Evolutionary conservation across 23 tunicate species (phyloP).

Genomic region (Diplosoma virens): DNA sequence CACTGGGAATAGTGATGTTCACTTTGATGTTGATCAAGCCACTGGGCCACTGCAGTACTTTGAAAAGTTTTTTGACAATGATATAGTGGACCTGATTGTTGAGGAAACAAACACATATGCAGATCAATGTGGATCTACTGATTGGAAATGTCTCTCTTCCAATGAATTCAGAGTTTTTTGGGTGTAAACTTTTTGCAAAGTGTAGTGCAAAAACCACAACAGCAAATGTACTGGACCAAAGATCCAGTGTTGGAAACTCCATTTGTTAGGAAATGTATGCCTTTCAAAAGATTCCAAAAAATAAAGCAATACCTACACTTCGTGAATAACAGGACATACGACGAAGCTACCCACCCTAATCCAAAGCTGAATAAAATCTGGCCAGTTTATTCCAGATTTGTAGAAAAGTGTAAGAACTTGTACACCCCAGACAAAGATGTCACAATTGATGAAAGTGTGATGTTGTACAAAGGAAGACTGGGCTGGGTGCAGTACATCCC

Average conservation of each 20-base stretch:
- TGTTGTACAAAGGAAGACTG: constrained; percentile 20
- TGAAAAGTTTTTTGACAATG: constrained; percentile 8
- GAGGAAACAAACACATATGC: constrained; percentile 5
- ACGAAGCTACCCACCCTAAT: constrained; percentile 18
- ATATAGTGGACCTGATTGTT: constrained; percentile 13
- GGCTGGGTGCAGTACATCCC: constrained; percentile 31
- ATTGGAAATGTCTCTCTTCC: background rate
- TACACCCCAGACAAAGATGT: constrained; percentile 32
- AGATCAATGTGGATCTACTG: background rate
- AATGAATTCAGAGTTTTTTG: constrained; percentile 8
- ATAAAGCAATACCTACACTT: constrained; percentile 34
- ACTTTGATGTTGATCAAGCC: no score
- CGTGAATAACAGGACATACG: constrained; percentile 2
- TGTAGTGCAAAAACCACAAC: constrained; percentile 6
- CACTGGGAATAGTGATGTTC: no score
- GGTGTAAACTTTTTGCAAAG: background rate
- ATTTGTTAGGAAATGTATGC: constrained; percentile 10
- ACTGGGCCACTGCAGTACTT: constrained; percentile 10
- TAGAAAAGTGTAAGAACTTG: constrained; percentile 2
- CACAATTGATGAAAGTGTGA: constrained; percentile 30
- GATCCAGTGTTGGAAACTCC: constrained; percentile 1
- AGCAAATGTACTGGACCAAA: constrained; percentile 18
- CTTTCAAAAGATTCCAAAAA: constrained; percentile 7
- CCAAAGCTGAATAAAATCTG: constrained; percentile 32
- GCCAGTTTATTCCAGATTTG: constrained; percentile 19